These are phyloP conservation scores for Platycercus adscitus DNA, from an alignment of 2,113 vertebrate genomes.

Conservation along the genomic window DNA sequence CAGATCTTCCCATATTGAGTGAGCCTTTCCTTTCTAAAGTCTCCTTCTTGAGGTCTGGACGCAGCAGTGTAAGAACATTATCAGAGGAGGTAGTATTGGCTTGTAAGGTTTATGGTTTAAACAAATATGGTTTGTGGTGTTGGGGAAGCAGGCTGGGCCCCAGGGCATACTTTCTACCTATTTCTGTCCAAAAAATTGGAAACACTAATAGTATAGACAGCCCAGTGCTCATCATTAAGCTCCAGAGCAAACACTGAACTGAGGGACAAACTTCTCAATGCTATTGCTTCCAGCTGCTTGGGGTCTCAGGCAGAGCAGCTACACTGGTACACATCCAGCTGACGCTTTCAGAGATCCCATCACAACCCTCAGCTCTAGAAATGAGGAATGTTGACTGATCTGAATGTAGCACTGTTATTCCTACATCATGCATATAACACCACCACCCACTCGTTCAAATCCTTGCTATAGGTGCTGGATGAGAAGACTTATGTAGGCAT, in stretches of 20 bases:
- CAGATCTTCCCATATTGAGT: neutral
- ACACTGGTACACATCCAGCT: neutral
- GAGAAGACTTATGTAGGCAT: neutral
- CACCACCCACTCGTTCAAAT: neutral
- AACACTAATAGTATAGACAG: neutral
- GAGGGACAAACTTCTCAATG: neutral
- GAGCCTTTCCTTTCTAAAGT: neutral
- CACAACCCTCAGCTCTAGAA: neutral
- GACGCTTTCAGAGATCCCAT: neutral
- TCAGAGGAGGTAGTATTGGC: neutral
- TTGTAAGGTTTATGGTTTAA: neutral
- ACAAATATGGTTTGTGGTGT: neutral
- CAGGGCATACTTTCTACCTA: neutral
- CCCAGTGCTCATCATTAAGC: neutral
- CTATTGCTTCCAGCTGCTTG: neutral
- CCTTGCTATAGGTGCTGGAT: neutral
- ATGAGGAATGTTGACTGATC: neutral
- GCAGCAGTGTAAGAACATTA: neutral
- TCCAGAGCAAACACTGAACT: neutral
- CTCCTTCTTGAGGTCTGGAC: neutral
- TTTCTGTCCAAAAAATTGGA: neutral
- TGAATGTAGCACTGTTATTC: neutral
- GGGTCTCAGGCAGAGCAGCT: neutral
- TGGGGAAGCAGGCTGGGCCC: neutral
- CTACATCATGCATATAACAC: rapidly evolving